A percentile compares a stretch with the other conserved stretches of the same genome.
Evolutionary conservation across 2,113 vertebrate genomes (phyloP).

Genomic region (Mesoclemmys tuberculata): DNA sequence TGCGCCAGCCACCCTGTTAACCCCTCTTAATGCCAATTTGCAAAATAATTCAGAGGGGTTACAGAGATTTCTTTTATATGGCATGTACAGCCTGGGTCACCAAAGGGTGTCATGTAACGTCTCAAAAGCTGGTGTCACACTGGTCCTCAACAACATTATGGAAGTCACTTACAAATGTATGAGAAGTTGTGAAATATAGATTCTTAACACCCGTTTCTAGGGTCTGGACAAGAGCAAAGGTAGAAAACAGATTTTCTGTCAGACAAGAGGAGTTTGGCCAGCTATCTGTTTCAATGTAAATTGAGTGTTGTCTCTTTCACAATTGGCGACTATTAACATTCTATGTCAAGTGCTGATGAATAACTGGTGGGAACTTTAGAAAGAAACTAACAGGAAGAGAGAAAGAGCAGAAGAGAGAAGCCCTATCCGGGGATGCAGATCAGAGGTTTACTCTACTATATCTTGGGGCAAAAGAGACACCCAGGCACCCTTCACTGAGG

Average conservation of each 20-base stretch:
- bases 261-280: neutral
- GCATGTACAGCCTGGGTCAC: too few species aligned
- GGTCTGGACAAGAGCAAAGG: neutral
- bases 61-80: too few species aligned
- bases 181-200: neutral
- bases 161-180: neutral
- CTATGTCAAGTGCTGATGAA: neutral
- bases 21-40: too few species aligned
- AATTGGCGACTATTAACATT: neutral
- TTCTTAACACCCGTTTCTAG: neutral
- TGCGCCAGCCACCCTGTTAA: neutral
- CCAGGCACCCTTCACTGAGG: neutral
- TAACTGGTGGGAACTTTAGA: neutral
- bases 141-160: too few species aligned
- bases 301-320: neutral
- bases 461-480: neutral
- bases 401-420: neutral
- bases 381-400: neutral
- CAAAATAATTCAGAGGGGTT: too few species aligned
- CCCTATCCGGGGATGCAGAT: neutral
- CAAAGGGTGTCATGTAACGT: too few species aligned
- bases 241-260: neutral
- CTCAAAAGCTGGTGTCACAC: too few species aligned
- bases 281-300: neutral
- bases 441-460: neutral